phyloP scores from a whole-genome alignment of 2,888 invertebrate species.

The Taenaris catops region DNA sequence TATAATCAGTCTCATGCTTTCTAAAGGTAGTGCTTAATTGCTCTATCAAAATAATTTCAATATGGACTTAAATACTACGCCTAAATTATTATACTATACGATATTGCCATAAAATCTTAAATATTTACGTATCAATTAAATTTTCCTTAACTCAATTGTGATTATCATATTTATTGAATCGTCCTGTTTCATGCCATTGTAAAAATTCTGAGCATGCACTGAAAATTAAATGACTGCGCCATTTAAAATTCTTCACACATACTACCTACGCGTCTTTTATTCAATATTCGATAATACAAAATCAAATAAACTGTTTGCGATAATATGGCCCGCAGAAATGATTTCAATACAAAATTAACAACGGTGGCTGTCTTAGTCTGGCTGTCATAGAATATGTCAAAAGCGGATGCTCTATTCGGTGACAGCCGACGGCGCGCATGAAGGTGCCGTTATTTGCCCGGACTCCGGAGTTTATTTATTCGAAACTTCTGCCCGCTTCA shows the following conservation, averaged over 20 bases:
- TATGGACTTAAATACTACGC: too few species aligned
- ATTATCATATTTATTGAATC: constrained; percentile 3
- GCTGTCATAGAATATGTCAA: constrained; percentile 54
- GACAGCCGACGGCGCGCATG: constrained; percentile 49
- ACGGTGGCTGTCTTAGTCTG: constrained; percentile 1
- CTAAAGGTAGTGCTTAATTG: too few species aligned
- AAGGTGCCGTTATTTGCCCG: constrained; percentile 57
- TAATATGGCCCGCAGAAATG: too few species aligned
- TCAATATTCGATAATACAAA: constrained; percentile 6
- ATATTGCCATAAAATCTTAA: too few species aligned
- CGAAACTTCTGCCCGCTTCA: constrained; percentile 60
- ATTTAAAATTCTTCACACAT: constrained; percentile 8
- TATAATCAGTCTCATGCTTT: too few species aligned
- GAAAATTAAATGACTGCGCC: constrained; percentile 8
- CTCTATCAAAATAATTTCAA: too few species aligned
- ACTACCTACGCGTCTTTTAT: constrained; percentile 8
- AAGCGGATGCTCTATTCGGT: constrained; percentile 50
- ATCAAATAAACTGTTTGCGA: constrained; percentile 9
- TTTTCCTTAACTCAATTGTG: too few species aligned
- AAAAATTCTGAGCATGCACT: constrained; percentile 6
- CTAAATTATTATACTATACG: too few species aligned
- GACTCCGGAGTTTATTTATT: constrained; percentile 70
- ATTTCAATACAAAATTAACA: constrained; percentile 19
- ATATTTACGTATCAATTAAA: too few species aligned
- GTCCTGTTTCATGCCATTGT: background rate